Conservation (phyloP, 30 jellyfish, hydroid and myxozoan genomes). For the Sanderia malayensis region DNA sequence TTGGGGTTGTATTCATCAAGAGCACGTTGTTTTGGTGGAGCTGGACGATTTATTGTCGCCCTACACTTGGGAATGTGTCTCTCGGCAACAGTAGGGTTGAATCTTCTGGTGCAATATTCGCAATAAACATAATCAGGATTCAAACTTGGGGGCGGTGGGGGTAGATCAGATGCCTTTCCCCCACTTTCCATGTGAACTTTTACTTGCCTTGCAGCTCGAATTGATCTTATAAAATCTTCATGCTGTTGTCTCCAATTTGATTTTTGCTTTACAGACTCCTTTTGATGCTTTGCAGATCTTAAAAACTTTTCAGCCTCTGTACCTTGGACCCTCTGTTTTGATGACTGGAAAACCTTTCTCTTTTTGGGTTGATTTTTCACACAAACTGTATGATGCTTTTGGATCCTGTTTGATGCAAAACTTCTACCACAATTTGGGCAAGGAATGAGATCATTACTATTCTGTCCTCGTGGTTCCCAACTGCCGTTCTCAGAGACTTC, state of each 20-base stretch:
- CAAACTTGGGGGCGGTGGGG: conserved; percentile 97
- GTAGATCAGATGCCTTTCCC: conserved; percentile 92
- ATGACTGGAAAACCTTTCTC: conserved; percentile 76
- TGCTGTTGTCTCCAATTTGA: conserved; percentile 89
- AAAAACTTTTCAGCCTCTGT: conserved; percentile 70
- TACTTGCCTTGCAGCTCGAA: conserved; percentile 81
- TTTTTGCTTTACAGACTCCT: conserved; percentile 36
- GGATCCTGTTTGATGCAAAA: conserved; percentile 79
- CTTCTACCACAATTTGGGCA: conserved; percentile 79
- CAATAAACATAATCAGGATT: conserved; percentile 81
- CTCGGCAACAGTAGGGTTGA: conserved; percentile 91
- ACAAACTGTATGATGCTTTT: conserved; percentile 64
- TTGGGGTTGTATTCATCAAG: conserved; percentile 40
- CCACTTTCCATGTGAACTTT: conserved; percentile 72
- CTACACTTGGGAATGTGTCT: conserved; percentile 91
- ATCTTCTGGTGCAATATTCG: conserved; percentile 77
- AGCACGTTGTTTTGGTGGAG: conserved; percentile 87
- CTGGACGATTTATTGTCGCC: conserved; percentile 67
- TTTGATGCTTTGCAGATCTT: conserved; percentile 21
- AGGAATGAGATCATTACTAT: conserved; percentile 23
- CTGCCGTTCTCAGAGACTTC: background rate
- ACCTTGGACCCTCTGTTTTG: conserved; percentile 79
- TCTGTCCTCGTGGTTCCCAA: conserved; percentile 8
- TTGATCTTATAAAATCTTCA: conserved; percentile 70
- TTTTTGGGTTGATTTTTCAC: conserved; percentile 48